Conservation (phyloP, 2,113 vertebrate species). For the Otolemur garnettii region DNA sequence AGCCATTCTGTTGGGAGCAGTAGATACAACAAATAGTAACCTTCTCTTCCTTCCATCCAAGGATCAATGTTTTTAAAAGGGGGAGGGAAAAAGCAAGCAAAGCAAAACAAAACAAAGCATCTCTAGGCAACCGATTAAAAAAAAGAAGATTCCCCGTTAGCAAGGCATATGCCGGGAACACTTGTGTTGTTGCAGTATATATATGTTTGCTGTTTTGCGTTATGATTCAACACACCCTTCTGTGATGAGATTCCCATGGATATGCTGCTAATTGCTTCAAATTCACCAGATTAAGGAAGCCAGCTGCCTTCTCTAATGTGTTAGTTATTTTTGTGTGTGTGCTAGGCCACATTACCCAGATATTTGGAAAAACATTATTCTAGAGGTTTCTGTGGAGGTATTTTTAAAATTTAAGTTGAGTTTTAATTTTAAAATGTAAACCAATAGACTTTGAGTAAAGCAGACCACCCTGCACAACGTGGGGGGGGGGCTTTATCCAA, state of each 20-base stretch:
- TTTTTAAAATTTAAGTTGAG: background rate
- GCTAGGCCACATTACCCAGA: background rate
- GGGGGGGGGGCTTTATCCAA: background rate
- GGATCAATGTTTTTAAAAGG: background rate
- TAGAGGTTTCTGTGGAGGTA: background rate
- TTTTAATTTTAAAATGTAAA: background rate
- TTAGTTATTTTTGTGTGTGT: background rate
- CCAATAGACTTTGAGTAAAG: background rate
- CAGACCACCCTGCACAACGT: background rate
- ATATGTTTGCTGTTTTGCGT: background rate
- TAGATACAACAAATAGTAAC: conserved; percentile 17
- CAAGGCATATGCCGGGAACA: background rate
- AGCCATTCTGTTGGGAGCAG: background rate
- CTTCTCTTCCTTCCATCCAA: background rate
- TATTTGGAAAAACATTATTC: background rate
- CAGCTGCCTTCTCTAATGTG: background rate
- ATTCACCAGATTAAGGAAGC: background rate
- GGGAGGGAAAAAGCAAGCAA: background rate
- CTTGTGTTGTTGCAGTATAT: background rate
- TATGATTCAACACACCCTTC: background rate
- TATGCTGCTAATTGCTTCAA: background rate
- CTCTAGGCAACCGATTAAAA: background rate
- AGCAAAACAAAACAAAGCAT: conserved; percentile 8
- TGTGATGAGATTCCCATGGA: background rate
- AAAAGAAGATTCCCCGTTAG: background rate